These are phyloP conservation scores for Piprites chloris DNA, from an alignment of 2,113 vertebrate genomes.

Conservation along the genomic window DNA sequence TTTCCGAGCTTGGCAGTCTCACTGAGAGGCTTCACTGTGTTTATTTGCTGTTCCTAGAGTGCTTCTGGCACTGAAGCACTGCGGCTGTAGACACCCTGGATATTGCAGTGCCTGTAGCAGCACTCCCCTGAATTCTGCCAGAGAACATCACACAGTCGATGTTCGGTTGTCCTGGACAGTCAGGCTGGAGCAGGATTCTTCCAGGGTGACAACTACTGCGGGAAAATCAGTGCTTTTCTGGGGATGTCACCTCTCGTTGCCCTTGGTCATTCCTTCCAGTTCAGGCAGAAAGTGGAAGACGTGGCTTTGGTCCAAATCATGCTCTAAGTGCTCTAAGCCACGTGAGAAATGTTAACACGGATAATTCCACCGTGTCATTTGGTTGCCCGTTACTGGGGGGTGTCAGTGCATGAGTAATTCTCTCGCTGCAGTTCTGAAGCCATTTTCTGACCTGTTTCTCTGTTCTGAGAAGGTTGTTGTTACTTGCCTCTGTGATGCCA, in stretches of 20 bases:
- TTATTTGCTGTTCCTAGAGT: background rate
- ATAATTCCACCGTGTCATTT: fast-evolving
- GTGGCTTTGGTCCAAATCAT: background rate
- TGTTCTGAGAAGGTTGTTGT: background rate
- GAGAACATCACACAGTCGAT: fast-evolving
- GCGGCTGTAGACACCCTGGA: background rate
- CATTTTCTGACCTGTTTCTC: background rate
- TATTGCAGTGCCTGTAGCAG: background rate
- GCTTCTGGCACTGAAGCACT: background rate
- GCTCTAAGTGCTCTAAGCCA: background rate
- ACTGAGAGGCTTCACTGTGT: background rate
- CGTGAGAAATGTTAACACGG: fast-evolving
- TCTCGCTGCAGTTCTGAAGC: fast-evolving
- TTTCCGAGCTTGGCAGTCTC: background rate
- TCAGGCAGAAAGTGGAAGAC: background rate
- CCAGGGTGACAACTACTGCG: background rate
- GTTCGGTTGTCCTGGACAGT: fast-evolving
- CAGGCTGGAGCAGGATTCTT: background rate
- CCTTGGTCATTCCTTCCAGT: background rate
- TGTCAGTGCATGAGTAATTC: too few relatives aligned
- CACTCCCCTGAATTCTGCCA: background rate
- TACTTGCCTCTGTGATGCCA: background rate
- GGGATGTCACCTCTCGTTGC: background rate
- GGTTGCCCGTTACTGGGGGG: background rate
- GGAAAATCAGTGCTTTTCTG: background rate